Conservation (phyloP, 2,113 vertebrate species). For the Lepisosteus osseus region DNA sequence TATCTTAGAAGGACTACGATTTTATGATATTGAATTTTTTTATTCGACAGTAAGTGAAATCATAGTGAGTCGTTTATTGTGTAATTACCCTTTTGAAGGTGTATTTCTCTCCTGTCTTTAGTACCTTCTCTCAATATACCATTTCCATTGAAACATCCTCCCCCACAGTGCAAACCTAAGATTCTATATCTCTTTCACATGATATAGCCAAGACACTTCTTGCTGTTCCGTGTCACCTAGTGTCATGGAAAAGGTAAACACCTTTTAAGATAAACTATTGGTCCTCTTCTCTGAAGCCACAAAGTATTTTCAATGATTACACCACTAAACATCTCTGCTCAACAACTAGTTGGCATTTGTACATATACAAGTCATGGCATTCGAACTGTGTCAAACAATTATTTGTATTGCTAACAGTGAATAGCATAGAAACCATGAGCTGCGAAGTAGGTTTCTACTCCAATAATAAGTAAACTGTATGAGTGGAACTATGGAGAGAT, state of each 20-base stretch:
- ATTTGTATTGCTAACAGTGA: conserved; percentile 16
- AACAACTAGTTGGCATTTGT: conserved; percentile 61
- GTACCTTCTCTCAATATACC: too few relatives aligned
- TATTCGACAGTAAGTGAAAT: not conserved
- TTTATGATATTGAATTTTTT: not conserved
- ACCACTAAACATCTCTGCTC: conserved; percentile 44
- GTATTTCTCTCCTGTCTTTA: too few relatives aligned
- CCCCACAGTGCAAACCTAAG: too few relatives aligned
- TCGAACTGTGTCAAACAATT: conserved; percentile 38
- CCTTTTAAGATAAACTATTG: conserved; percentile 27
- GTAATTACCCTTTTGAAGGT: not conserved
- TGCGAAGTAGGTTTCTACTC: not conserved
- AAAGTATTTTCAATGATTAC: conserved; percentile 55
- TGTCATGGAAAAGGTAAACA: not conserved
- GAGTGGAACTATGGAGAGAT: too few relatives aligned
- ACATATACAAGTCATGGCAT: conserved; percentile 53
- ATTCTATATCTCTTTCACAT: too few relatives aligned
- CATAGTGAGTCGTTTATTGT: not conserved
- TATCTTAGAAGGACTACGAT: not conserved
- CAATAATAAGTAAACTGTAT: too few relatives aligned
- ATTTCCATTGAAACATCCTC: too few relatives aligned
- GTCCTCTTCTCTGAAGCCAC: conserved; percentile 38
- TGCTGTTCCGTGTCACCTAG: too few relatives aligned
- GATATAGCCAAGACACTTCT: too few relatives aligned
- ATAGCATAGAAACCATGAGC: not conserved